A percentile compares a stretch with the other conserved stretches of the same genome.
Evolutionary conservation across 2,888 invertebrate genomes (phyloP).

Genomic region (Oligia latruncula): DNA sequence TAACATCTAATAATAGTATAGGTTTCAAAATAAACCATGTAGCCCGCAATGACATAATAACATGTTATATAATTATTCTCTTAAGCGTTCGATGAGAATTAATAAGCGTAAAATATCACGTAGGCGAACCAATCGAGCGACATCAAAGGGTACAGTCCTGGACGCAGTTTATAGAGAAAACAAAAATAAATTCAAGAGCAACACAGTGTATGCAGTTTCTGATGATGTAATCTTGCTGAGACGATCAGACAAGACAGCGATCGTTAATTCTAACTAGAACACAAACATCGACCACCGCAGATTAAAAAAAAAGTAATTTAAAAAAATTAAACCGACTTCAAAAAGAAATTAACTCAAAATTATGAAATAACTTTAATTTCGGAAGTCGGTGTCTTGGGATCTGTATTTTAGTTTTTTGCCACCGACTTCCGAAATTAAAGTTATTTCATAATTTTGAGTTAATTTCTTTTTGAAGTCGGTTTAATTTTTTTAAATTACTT

Average conservation of each 20-base stretch:
- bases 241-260: slow-evolving; percentile 62
- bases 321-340: no score
- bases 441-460: no score
- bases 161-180: slow-evolving; percentile 59
- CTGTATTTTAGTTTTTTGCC: no score
- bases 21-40: slow-evolving; percentile 49
- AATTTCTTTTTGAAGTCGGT: no score
- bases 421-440: no score
- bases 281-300: slow-evolving; percentile 60
- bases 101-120: slow-evolving; percentile 65
- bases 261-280: slow-evolving; percentile 75
- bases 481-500: no score
- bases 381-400: no score
- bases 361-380: no score
- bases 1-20: slow-evolving; percentile 35
- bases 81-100: slow-evolving; percentile 57
- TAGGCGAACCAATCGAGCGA: slow-evolving; percentile 59
- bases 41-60: slow-evolving; percentile 45
- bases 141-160: slow-evolving; percentile 67
- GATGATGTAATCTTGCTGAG: slow-evolving; percentile 72
- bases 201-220: slow-evolving; percentile 67
- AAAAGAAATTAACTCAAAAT: no score
- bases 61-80: slow-evolving; percentile 50
- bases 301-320: no score
- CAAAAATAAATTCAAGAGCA: slow-evolving; percentile 70